Base-by-base conservation (phyloP, 2,888 invertebrate genomes). In the Eupithecia subumbrata region DNA sequence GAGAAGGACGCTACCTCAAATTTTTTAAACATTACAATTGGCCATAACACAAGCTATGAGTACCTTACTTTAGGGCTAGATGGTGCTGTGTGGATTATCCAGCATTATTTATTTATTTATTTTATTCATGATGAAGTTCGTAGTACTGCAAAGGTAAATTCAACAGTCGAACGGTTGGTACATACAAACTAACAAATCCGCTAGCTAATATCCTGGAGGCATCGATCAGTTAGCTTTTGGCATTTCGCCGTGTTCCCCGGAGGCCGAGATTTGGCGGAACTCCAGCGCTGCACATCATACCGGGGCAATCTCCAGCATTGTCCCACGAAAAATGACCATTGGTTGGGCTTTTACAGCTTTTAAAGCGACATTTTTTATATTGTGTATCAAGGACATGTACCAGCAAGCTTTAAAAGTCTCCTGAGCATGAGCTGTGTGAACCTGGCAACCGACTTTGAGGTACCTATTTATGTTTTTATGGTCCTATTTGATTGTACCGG, bases 161-260 rank as follows among this genome's bases (percentile, higher is more conserved):
- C 12, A 5, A 64, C 69, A 30, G 72, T 75, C 76, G 67, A 37
- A 43, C 72, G 73, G 66, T 72, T 72, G 60, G 77, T 77, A 81
- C 72, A 76, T 72, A 80, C 77, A 79, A 78, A 80, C 78, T 76
- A 79, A 80, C 79, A 81, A 81, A 83, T 84, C 82, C 82, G 78
- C 83, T 82, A 81, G 83, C 84, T 86, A 87, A 86, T 87, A 68
- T 86, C 83, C 84, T 85, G 83, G 86, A 85, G 85, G 84, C 87
- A 87, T 89, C 86, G 86, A 88, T 88, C 89, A 87, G 86, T 85
- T 85, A 86, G 84, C 81, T 84, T 85, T 88, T 88, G 88, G 88
- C 87, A 88, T 85, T 82, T 81, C 80, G 76, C 84, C 80, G 78
- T 84, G 84, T 82, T 82, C 85, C 87, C 86, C 75, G 80, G 84